A percentile compares a stretch with the other conserved stretches of the same genome.
Evolutionary conservation across 2,113 vertebrate species (phyloP).

Genomic region (Perca flavescens): DNA sequence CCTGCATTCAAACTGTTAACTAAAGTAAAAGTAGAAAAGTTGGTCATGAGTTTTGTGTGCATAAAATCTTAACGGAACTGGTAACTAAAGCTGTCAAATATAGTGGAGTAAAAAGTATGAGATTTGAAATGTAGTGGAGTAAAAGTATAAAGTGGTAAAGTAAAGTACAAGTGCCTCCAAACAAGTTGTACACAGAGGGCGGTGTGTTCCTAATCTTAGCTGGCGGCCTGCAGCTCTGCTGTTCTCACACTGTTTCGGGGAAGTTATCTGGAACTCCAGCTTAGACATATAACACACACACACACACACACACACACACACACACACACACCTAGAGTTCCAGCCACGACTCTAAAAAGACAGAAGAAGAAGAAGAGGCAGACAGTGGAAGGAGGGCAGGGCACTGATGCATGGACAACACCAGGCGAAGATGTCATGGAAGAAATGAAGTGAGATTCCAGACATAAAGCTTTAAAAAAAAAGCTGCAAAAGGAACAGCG

Average conservation of each 20-base stretch:
- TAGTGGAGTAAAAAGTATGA: neutral
- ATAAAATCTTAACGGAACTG: neutral
- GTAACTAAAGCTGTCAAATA: neutral
- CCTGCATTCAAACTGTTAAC: neutral
- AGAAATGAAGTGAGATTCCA: conserved; percentile 71
- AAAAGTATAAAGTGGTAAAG: neutral
- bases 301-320: conserved; percentile 8
- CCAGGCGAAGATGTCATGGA: conserved; percentile 64
- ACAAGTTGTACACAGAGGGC: conserved; percentile 28
- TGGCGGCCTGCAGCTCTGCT: conserved; percentile 55
- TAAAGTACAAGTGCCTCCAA: neutral
- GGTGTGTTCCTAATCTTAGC: conserved; percentile 56
- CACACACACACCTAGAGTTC: conserved; percentile 44
- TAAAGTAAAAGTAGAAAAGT: neutral
- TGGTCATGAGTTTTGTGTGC: neutral
- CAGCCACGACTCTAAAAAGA: conserved; percentile 37
- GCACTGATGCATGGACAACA: conserved; percentile 68
- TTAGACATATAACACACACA: conserved; percentile 33
- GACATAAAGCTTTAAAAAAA: conserved; percentile 47
- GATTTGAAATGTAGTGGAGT: neutral
- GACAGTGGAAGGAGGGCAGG: conserved; percentile 62
- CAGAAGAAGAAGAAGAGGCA: conserved; percentile 44
- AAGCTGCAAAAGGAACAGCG: conserved; percentile 39
- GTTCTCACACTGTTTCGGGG: conserved; percentile 64
- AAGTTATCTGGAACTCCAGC: conserved; percentile 68